A percentile compares a stretch with the other conserved stretches of the same genome.
phyloP scores from a whole-genome alignment of 2,888 invertebrate genomes.

The Xestia c-nigrum region DNA sequence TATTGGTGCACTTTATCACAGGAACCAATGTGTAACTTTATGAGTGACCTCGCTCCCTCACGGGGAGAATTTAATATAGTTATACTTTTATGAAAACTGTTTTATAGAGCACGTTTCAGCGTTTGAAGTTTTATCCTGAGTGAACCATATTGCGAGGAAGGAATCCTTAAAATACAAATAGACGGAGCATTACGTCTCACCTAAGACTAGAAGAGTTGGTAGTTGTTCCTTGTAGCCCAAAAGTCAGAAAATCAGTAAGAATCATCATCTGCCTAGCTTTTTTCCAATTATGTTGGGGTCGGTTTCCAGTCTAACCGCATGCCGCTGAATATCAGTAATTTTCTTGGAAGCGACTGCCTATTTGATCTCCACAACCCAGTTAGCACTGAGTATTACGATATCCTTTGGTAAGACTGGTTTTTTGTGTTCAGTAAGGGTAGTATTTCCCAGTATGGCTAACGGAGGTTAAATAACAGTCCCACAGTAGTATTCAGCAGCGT shows the following conservation, averaged over 20 bases:
- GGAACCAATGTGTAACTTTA: constrained; percentile 4
- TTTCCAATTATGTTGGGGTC: no score
- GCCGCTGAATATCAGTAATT: no score
- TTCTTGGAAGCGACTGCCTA: no score
- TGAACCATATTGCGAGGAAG: background rate
- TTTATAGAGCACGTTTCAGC: background rate
- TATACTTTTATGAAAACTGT: constrained; percentile 17
- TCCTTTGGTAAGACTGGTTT: no score
- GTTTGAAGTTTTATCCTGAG: background rate
- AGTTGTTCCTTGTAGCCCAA: background rate
- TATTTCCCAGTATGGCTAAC: background rate
- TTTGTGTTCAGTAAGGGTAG: background rate
- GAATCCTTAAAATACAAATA: background rate
- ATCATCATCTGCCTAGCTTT: no score
- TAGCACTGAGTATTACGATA: no score
- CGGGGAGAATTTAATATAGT: constrained; percentile 23
- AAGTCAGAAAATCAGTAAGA: background rate
- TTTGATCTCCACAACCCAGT: no score
- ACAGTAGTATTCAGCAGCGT: no score
- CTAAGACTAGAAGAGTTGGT: background rate
- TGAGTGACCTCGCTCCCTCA: constrained; percentile 11
- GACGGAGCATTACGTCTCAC: background rate
- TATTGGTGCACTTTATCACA: constrained; percentile 25
- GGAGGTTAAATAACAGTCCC: background rate
- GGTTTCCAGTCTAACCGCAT: no score